Base-by-base conservation (phyloP, 1,140 invertebrate genomes). In the Monochamus saltuarius region DNA sequence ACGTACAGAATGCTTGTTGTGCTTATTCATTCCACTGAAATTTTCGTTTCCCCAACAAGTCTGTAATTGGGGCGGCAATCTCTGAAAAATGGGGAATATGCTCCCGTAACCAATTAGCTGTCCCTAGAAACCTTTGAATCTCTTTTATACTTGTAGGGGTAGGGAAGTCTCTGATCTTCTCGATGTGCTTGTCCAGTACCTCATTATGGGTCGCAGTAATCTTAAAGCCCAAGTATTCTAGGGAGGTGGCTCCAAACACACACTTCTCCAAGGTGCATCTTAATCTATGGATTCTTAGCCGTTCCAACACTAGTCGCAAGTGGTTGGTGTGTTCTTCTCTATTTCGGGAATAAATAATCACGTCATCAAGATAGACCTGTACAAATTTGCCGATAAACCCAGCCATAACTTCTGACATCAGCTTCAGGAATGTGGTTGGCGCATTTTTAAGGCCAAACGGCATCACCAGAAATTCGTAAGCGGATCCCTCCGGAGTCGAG, bases 391-490 rank as follows among this genome's bases (percentile, higher is more conserved):
- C 13, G 0, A 68, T 17, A 16, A 53, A 51, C 1, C 65, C 64
- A 1, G 51, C 45, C 1, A 64, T 43, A 0, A 64, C 68, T 43
- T 61, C 40, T n/a, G 6, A 29, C 62, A 68, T 61, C 14, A 59
- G 14, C 7, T 45, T 43, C 39, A 65, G 64, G 55, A 68, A 72
- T 1, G 66, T 67, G 1, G 57, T 37, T 3, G 65, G 65, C 1
- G 68, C 65, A 17, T 61, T 64, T 22, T 56, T 65, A 8, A 71
- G 37, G 0, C 66, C 70, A 36, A 72, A 72, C 0, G 70, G 66
- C 61, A 72, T 67, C 0, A 69, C 67, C 2, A 13, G 37, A 39
- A 68, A 71, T 37, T 72, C 51, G 11, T 69, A 71, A 4, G 17
- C 6, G 22, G 58, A 50, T 0, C 61, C 53, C 17, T 62, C 56